Evolutionary conservation across 2,797 vertebrate species (phyloP).

Genomic region (Oreochromis grahami): DNA sequence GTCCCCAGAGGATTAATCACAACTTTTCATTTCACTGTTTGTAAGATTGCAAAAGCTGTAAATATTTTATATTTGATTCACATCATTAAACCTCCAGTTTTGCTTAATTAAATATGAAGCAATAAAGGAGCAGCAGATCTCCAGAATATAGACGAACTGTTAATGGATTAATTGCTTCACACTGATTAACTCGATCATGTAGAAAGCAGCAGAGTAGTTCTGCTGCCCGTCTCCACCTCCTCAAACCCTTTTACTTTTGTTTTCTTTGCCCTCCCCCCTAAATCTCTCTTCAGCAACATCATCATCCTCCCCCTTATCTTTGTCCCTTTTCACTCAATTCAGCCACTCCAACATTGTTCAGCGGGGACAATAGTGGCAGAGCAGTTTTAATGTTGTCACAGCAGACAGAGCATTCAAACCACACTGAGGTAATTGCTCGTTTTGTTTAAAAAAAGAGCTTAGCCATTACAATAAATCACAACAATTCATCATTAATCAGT

Average conservation of each 20-base stretch:
- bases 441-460: neutral
- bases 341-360: conserved; percentile 44
- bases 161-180: neutral
- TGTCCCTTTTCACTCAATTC: neutral
- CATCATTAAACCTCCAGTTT: neutral
- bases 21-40: neutral
- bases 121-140: neutral
- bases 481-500: neutral
- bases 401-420: neutral
- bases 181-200: neutral
- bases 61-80: neutral
- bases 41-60: neutral
- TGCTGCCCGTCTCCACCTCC: neutral
- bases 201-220: neutral
- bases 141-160: neutral
- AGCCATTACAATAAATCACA: neutral
- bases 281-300: conserved; percentile 1
- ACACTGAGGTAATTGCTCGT: neutral
- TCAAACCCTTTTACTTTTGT: conserved; percentile 8
- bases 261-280: conserved; percentile 23
- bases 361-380: neutral
- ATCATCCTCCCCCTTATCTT: conserved; percentile 15
- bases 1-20: neutral
- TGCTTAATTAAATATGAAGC: neutral
- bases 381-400: neutral